These are phyloP conservation scores for Leiothrix lutea DNA, from an alignment of 2,113 vertebrate species.

Conservation along the genomic window DNA sequence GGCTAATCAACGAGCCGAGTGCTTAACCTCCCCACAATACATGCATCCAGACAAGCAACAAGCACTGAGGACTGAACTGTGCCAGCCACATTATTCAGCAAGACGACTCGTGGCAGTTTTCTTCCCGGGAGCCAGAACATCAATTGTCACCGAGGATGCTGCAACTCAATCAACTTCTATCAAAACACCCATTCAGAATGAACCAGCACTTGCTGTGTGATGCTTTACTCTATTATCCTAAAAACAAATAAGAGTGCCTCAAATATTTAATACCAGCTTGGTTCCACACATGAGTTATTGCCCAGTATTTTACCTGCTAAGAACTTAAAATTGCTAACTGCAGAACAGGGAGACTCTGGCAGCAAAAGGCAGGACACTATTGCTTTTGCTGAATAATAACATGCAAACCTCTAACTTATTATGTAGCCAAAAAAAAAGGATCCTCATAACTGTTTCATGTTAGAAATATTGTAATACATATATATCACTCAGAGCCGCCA, in stretches of 20 bases:
- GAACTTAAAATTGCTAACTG: background rate
- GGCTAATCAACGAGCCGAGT: conserved; percentile 18
- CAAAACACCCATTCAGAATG: background rate
- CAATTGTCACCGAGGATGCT: background rate
- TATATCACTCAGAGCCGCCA: background rate
- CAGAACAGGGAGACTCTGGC: background rate
- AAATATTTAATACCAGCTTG: background rate
- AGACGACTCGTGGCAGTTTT: background rate
- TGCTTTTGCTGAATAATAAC: background rate
- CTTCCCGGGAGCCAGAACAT: background rate
- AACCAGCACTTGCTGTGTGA: background rate
- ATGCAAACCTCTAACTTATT: background rate
- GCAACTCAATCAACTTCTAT: background rate
- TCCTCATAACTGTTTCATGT: background rate
- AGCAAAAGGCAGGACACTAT: background rate
- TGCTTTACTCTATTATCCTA: background rate
- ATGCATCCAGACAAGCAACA: background rate
- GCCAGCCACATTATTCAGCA: background rate
- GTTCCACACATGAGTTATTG: background rate
- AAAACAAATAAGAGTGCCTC: background rate
- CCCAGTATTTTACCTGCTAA: background rate
- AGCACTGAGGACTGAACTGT: background rate
- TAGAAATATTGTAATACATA: background rate
- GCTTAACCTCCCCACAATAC: background rate
- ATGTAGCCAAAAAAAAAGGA: background rate